Percentiles rank a stretch among this genome's conserved stretches.
Conservation (phyloP, 2,113 vertebrate genomes). For the Hyaena hyaena region DNA sequence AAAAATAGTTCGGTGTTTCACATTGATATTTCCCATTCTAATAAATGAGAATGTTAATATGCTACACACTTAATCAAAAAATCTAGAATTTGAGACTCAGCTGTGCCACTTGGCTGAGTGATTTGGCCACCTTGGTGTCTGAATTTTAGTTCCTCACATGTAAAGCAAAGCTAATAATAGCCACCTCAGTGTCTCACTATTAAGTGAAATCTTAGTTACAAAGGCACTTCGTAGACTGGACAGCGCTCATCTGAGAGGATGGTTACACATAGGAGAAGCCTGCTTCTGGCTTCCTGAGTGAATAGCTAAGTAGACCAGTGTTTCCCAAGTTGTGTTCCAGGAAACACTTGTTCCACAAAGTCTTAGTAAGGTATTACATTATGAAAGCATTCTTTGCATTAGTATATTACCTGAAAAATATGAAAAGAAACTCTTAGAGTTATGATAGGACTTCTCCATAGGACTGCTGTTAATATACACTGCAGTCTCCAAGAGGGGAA, state of each 20-base stretch:
- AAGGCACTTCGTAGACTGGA: background rate
- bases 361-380: slow-evolving; percentile 15
- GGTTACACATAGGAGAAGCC: background rate
- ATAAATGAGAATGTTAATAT: slow-evolving; percentile 36
- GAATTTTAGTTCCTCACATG: slow-evolving; percentile 18
- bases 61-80: background rate
- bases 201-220: background rate
- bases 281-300: background rate
- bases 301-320: background rate
- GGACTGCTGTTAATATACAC: slow-evolving; percentile 21
- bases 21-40: background rate
- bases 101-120: background rate
- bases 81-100: slow-evolving; percentile 22
- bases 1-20: slow-evolving; percentile 31
- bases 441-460: slow-evolving; percentile 12
- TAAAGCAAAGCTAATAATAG: slow-evolving; percentile 22
- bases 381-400: background rate
- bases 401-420: background rate
- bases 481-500: background rate
- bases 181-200: slow-evolving; percentile 4
- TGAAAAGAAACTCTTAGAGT: background rate
- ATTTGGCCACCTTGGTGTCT: slow-evolving; percentile 8
- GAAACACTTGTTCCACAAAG: background rate
- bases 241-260: background rate
- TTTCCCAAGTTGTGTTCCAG: slow-evolving; percentile 33